Percentiles rank a stretch among this genome's conserved stretches.
phyloP scores from a whole-genome alignment of 2,797 vertebrate genomes.

The Cryptoprocta ferox region DNA sequence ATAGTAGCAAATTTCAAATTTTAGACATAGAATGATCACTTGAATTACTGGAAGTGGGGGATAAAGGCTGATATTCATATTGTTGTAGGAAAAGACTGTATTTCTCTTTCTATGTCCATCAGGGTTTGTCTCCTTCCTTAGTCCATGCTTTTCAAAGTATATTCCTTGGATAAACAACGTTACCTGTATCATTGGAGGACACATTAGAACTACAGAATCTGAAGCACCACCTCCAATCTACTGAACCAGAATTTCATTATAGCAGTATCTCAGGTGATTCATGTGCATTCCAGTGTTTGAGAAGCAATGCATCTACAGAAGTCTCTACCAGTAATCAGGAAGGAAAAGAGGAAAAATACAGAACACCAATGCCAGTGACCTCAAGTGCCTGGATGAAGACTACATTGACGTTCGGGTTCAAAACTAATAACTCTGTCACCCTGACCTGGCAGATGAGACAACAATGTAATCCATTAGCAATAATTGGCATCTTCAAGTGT shows the following conservation, averaged over 20 bases:
- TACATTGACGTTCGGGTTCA: neutral
- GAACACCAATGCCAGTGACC: neutral
- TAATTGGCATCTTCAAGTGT: neutral
- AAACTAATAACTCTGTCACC: neutral
- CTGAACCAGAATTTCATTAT: neutral
- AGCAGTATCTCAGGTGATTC: neutral
- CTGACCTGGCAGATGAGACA: neutral
- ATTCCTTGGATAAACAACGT: neutral
- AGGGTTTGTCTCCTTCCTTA: neutral
- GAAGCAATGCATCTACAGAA: neutral
- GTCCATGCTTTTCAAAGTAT: neutral
- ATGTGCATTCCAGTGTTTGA: neutral
- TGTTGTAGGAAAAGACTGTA: neutral
- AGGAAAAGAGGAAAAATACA: neutral
- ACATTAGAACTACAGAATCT: neutral
- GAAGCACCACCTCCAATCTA: neutral
- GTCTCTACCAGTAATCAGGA: neutral
- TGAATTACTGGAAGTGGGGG: neutral
- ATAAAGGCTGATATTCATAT: neutral
- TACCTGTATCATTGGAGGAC: fast-evolving
- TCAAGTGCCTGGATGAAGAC: neutral
- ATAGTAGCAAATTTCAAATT: neutral
- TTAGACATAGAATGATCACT: neutral
- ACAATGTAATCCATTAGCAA: neutral
- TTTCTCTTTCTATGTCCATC: neutral